Evolutionary conservation across 2,888 invertebrate species (phyloP).

Genomic region (Muscina levida): DNA sequence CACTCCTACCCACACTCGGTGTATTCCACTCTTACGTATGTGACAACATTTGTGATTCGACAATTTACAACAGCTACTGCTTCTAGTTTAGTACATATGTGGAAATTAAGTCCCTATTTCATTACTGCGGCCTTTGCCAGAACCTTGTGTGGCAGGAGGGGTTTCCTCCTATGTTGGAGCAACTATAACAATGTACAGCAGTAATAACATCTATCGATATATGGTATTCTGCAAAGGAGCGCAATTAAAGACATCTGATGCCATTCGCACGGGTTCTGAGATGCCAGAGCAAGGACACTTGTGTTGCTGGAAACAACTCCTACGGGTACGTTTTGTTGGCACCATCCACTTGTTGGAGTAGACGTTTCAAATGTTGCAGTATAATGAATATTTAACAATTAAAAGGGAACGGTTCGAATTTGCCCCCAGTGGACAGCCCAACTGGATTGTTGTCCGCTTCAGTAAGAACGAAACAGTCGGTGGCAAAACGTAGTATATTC

Average conservation of each 20-base stretch:
- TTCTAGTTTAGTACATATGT: slow-evolving; percentile 53
- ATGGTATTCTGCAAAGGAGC: slow-evolving; percentile 3
- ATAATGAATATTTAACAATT: slow-evolving; percentile 51
- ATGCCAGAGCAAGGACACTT: slow-evolving; percentile 26
- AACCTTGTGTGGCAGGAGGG: too few species aligned
- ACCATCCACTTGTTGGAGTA: slow-evolving; percentile 53
- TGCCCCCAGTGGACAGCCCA: neutral
- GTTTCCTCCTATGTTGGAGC: neutral
- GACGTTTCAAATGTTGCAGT: slow-evolving; percentile 28
- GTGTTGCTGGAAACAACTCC: slow-evolving; percentile 24
- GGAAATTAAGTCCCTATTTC: slow-evolving; percentile 50
- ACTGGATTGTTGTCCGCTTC: neutral
- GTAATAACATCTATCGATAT: slow-evolving; percentile 50
- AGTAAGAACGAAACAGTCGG: neutral
- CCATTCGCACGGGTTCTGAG: slow-evolving; percentile 24
- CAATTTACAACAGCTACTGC: slow-evolving; percentile 35
- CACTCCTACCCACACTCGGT: too few species aligned
- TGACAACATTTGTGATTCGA: slow-evolving; percentile 41
- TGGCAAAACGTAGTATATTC: neutral
- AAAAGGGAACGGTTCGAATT: neutral
- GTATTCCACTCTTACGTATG: too few species aligned
- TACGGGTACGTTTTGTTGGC: slow-evolving; percentile 15
- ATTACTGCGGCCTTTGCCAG: neutral
- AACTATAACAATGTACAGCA: slow-evolving; percentile 39
- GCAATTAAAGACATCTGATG: slow-evolving; percentile 51